phyloP scores from a whole-genome alignment of 2,888 invertebrate species.

The Epistrophe grossulariae region DNA sequence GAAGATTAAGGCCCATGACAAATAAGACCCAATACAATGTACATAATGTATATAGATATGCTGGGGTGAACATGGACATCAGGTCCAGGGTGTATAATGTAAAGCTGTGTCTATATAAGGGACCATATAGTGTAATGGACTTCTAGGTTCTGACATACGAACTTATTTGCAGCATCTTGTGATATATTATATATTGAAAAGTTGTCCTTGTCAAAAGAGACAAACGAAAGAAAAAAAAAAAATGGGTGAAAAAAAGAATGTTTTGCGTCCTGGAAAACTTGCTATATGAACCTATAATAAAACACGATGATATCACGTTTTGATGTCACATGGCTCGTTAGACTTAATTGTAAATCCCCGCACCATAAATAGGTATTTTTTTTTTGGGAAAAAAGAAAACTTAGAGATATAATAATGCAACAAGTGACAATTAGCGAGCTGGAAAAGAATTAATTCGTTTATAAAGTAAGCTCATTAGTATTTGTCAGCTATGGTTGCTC shows the following conservation, averaged over 20 bases:
- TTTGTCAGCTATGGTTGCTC: not conserved
- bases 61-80: not conserved
- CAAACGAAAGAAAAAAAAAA: not conserved
- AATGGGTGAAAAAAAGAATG: not conserved
- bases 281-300: not conserved
- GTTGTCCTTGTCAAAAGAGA: not conserved
- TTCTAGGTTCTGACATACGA: not conserved
- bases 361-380: not conserved
- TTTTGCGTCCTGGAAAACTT: not conserved
- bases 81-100: not conserved
- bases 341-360: not conserved
- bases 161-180: not conserved
- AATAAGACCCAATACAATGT: not conserved
- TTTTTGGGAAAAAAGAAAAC: not conserved
- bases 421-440: not conserved
- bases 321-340: conserved; percentile 14
- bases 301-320: conserved; percentile 16
- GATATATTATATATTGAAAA: not conserved
- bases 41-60: not conserved
- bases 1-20: conserved; percentile 30
- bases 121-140: conserved; percentile 7
- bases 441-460: not conserved
- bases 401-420: not conserved
- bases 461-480: not conserved
- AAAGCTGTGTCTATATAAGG: not conserved